Evolutionary conservation across 2,888 invertebrate species (phyloP), one percentile per base, ranked within the genome.

Genomic region (Horisme vitalbata): DNA sequence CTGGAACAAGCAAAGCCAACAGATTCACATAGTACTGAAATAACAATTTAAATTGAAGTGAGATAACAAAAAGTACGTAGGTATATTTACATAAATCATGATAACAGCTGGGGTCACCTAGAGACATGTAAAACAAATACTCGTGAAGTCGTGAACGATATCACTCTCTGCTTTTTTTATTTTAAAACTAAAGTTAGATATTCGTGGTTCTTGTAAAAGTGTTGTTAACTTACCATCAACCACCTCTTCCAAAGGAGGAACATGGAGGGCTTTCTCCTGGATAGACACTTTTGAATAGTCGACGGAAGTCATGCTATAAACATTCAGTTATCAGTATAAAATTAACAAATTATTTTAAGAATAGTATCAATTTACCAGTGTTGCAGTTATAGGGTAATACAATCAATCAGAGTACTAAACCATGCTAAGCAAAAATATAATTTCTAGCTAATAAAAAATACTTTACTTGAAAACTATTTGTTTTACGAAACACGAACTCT

Each of bases 191-290:
- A n/a, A n/a, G n/a, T n/a, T n/a, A n/a, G n/a, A n/a, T n/a, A n/a
- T n/a, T n/a, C n/a, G n/a, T n/a, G n/a, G n/a, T n/a, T n/a, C n/a
- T n/a, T n/a, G n/a, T n/a, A n/a, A n/a, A n/a, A n/a, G n/a, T n/a
- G n/a, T 5, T 33, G 10, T 14, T 9, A 11, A 37, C 72, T 82
- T 76, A 94, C 94, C 93, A 63, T 91, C 79, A 36, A 91, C 92
- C n/a, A 95, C 72, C 75, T 95, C 95, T 24, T 92, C 84, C 23
- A 95, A 75, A 0, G 91, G 74, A 8, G 95, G 94, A 43, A 85
- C 83, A 71, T 90, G 75, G 15, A 94, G 79, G n/a, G 86, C 61
- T 71, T 93, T 93, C 68, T 91, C 92, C 65, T 88, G 86, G 52
- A 90, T 83, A 2, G 83, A 70, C 49, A 92, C 77, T 34, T 68